Conservation (phyloP, 2,797 vertebrate species). For the Gallinago nigripennis region DNA sequence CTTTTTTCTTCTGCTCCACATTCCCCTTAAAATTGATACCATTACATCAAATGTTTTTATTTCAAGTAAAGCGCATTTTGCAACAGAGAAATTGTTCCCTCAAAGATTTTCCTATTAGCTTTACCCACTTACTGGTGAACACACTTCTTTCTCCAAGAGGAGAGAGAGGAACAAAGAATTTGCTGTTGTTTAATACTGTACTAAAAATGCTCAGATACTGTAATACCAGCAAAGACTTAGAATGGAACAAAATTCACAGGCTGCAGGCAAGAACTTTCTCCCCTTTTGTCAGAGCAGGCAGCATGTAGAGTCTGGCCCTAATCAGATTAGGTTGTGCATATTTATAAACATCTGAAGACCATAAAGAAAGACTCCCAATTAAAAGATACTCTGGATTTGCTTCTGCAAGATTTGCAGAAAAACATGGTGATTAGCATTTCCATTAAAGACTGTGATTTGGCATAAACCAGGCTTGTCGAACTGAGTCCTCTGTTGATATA, state of each 20-base stretch:
- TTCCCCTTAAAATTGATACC: neutral
- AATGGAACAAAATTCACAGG: neutral
- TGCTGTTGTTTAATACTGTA: neutral
- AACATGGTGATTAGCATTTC: constrained; percentile 30
- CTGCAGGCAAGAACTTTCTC: constrained; percentile 47
- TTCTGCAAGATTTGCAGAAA: constrained; percentile 48
- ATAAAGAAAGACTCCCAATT: constrained; percentile 60
- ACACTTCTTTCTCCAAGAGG: neutral
- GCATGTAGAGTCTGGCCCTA: constrained; percentile 57
- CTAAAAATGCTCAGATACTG: neutral
- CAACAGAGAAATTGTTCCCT: neutral
- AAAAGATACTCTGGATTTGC: constrained; percentile 60
- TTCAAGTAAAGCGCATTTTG: neutral
- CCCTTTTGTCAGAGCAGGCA: constrained; percentile 30
- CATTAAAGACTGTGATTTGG: constrained; percentile 7
- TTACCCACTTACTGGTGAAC: neutral
- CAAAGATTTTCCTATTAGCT: neutral
- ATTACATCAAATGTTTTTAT: neutral
- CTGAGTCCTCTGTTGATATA: neutral
- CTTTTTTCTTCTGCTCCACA: neutral
- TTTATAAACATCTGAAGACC: constrained; percentile 67
- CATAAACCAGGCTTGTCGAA: neutral
- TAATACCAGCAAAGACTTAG: neutral
- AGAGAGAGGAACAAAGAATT: neutral
- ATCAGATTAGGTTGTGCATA: constrained; percentile 57